These are phyloP conservation scores for Ophonus ardosiacus DNA, from an alignment of 2,888 invertebrate species.

Conservation along the genomic window DNA sequence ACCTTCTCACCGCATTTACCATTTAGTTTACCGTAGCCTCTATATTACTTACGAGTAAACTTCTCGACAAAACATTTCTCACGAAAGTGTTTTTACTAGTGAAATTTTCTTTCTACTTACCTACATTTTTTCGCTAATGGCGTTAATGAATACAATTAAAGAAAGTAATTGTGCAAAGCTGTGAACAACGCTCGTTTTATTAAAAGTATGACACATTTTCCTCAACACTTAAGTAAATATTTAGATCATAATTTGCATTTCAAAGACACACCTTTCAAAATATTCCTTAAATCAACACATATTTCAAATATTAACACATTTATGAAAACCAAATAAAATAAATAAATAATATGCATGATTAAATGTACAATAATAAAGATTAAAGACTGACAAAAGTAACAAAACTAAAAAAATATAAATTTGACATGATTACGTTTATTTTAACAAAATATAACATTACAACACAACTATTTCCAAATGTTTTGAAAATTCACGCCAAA, in stretches of 20 bases:
- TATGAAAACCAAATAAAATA: not conserved
- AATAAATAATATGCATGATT: not conserved
- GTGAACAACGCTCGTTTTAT: not conserved
- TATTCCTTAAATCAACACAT: slow-evolving; percentile 24
- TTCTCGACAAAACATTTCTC: no score
- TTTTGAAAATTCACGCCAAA: no score
- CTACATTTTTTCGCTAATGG: no score
- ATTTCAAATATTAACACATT: not conserved
- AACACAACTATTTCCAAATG: no score
- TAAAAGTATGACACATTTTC: slow-evolving; percentile 17
- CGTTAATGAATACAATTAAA: not conserved
- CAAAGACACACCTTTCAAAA: slow-evolving; percentile 18
- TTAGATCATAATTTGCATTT: slow-evolving; percentile 16
- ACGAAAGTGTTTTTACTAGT: not conserved
- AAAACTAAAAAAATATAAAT: not conserved
- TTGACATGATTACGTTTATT: no score
- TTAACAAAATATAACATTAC: no score
- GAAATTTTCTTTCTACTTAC: not conserved
- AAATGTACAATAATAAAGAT: not conserved
- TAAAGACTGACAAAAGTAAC: not conserved
- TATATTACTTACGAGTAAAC: no score
- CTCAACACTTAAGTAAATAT: not conserved
- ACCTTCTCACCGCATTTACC: no score
- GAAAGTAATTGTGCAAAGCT: not conserved
- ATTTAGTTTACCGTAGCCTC: no score